Conservation (phyloP, 2,113 vertebrate genomes). For the Larimichthys polyactis region DNA sequence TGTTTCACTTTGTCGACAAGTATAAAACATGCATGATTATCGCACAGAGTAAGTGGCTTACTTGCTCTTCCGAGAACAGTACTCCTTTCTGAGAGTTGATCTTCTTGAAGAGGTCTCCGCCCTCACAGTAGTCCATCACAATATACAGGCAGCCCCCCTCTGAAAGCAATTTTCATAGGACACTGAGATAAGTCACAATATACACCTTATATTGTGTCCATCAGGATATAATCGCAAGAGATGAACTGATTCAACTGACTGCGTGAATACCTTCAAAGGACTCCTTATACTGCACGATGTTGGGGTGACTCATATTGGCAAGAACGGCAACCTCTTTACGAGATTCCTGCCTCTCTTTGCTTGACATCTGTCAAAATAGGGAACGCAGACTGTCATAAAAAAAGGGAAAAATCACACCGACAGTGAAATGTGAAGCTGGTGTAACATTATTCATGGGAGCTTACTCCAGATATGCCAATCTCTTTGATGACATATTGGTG, state of each 20-base stretch:
- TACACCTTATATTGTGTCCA: neutral
- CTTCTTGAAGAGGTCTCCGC: conserved; percentile 96
- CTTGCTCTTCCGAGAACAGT: conserved; percentile 94
- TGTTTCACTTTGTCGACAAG: neutral
- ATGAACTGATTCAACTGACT: neutral
- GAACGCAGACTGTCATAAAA: neutral
- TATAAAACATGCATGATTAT: neutral
- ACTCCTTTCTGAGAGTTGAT: conserved; percentile 96
- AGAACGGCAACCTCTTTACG: conserved; percentile 97
- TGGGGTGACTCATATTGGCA: conserved; percentile 98
- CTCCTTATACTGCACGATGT: conserved; percentile 96
- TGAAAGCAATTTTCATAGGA: conserved; percentile 54
- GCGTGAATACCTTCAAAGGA: conserved; percentile 95
- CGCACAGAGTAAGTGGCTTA: conserved; percentile 66
- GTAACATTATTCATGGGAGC: conserved; percentile 6
- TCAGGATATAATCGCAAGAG: neutral
- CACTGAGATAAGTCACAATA: neutral
- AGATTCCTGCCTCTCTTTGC: conserved; percentile 95
- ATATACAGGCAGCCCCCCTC: conserved; percentile 96
- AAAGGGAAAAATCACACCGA: neutral
- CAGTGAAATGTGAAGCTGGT: neutral
- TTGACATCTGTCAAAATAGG: conserved; percentile 90
- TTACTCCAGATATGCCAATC: conserved; percentile 95
- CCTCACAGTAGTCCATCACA: conserved; percentile 99
- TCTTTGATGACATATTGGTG: conserved; percentile 98